Conservation (phyloP, 2,888 invertebrate genomes). For the Oxyscelio sp. region DNA sequence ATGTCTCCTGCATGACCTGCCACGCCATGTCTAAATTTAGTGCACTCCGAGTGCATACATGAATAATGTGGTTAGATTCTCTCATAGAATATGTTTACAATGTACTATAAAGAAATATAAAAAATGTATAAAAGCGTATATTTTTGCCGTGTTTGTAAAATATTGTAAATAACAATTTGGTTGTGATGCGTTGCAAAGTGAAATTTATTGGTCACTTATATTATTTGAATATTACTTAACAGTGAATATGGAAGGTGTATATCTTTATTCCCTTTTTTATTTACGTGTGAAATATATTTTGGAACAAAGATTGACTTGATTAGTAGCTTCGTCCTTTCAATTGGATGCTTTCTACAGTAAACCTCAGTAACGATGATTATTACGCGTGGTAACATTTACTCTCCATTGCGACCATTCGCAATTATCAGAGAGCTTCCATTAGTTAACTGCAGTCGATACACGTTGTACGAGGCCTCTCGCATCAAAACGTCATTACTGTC, state of each 20-base stretch:
- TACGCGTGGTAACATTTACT: no score
- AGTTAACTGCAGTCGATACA: no score
- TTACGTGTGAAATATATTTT: conserved; percentile 5
- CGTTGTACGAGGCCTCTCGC: no score
- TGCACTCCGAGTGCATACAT: conserved; percentile 83
- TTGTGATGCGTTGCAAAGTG: conserved; percentile 8
- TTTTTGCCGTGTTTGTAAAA: conserved; percentile 40
- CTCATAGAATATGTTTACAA: conserved; percentile 73
- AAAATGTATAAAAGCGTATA: conserved; percentile 32
- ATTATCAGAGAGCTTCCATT: no score
- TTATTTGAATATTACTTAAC: background rate
- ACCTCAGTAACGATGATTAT: conserved; percentile 82
- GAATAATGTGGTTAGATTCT: conserved; percentile 84
- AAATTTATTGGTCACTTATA: conserved; percentile 24
- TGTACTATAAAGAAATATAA: conserved; percentile 58
- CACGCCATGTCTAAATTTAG: conserved; percentile 85
- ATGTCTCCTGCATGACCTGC: conserved; percentile 82
- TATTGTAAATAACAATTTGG: conserved; percentile 22
- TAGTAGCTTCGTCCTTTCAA: conserved; percentile 39
- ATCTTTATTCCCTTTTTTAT: conserved; percentile 2
- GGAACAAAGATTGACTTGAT: conserved; percentile 30
- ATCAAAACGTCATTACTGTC: conserved; percentile 88
- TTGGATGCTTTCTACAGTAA: conserved; percentile 38
- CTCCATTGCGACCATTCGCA: no score
- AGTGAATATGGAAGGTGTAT: background rate